Conservation (phyloP, 2,888 invertebrate species). For the Rhopalosiphum nymphaeae region DNA sequence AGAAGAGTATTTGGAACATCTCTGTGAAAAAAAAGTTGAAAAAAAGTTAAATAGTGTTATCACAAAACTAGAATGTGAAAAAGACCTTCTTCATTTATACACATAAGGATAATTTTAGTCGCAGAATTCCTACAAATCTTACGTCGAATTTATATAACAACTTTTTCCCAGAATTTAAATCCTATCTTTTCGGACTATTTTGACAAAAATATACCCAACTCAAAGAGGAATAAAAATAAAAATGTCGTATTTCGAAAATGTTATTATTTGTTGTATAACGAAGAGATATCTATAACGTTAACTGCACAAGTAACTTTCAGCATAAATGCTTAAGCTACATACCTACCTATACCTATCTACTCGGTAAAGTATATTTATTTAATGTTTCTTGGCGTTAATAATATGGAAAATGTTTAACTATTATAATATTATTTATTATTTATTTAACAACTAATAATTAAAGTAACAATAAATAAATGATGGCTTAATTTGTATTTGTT, state of each 20-base stretch:
- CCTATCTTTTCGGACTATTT: not conserved
- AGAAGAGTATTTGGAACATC: too few relatives aligned
- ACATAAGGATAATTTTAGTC: too few relatives aligned
- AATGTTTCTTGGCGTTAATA: not conserved
- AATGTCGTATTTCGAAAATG: not conserved
- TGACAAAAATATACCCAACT: not conserved
- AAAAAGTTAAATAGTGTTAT: too few relatives aligned
- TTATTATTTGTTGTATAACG: not conserved
- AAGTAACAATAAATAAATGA: too few relatives aligned
- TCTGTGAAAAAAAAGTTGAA: too few relatives aligned
- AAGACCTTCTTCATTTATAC: too few relatives aligned
- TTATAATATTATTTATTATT: not conserved
- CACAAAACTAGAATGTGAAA: too few relatives aligned
- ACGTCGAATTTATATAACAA: not conserved
- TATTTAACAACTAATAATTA: too few relatives aligned
- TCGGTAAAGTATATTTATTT: not conserved
- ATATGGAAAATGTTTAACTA: not conserved
- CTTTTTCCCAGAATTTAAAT: not conserved
- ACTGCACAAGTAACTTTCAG: not conserved
- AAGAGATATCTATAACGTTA: not conserved
- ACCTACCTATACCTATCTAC: not conserved
- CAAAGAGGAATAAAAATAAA: not conserved
- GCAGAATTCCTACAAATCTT: not conserved
- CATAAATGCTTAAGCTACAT: not conserved
- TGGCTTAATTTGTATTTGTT: not conserved